These are phyloP conservation scores for Drosophila siamana DNA, from an alignment of 2,888 invertebrate species.

Conservation along the genomic window DNA sequence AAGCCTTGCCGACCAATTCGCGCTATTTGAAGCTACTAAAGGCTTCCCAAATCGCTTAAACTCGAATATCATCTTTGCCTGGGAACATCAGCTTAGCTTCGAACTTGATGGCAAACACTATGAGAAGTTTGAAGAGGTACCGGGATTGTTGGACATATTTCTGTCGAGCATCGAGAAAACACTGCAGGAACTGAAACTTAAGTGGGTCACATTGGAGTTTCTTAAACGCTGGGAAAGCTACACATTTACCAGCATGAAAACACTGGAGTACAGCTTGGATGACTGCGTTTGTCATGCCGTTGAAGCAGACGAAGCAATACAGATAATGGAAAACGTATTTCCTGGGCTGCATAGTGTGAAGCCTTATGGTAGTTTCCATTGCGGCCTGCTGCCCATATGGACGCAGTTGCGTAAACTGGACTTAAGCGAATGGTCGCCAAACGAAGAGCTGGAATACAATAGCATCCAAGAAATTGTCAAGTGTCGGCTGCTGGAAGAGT, in stretches of 20 bases:
- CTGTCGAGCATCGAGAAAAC: conserved; percentile 18
- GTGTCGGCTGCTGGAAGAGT: conserved; percentile 24
- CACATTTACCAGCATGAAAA: conserved; percentile 10
- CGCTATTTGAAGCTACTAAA: conserved; percentile 29
- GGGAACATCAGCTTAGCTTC: conserved; percentile 9
- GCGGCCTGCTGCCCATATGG: not conserved
- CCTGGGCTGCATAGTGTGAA: not conserved
- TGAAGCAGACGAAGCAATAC: too few species aligned
- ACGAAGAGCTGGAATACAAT: too few species aligned
- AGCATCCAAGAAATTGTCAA: not conserved
- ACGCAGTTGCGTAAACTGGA: conserved; percentile 22
- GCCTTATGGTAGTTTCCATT: not conserved
- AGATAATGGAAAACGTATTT: conserved; percentile 17
- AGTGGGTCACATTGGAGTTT: not conserved
- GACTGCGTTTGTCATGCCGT: too few species aligned
- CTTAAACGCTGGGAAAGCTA: conserved; percentile 12
- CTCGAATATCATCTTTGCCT: conserved; percentile 13
- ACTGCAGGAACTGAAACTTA: conserved; percentile 14
- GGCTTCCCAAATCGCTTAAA: not conserved
- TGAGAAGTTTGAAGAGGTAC: not conserved
- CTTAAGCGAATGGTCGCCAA: not conserved
- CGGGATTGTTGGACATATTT: conserved; percentile 11
- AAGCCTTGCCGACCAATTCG: conserved; percentile 25
- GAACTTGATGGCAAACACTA: not conserved
- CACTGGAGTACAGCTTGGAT: too few species aligned